phyloP scores from a whole-genome alignment of 2,113 vertebrate species.

The Thymallus thymallus region DNA sequence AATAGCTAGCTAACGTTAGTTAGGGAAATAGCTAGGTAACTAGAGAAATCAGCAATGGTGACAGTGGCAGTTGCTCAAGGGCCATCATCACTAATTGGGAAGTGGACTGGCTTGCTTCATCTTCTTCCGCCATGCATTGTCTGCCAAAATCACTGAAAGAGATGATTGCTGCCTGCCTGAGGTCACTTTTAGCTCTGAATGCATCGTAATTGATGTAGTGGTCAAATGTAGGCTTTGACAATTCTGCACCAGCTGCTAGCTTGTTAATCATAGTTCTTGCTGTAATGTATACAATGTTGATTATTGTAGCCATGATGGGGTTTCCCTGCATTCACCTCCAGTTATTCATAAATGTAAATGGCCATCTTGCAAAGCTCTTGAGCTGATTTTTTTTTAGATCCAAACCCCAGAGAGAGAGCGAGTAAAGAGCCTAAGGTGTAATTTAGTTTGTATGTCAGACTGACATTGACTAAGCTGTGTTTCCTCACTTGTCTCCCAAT shows the following conservation, averaged over 20 bases:
- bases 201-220: not conserved
- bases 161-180: too few species aligned
- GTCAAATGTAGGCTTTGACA: not conserved
- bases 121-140: constrained; percentile 5
- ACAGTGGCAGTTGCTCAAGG: constrained; percentile 9
- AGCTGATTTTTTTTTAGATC: too few species aligned
- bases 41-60: not conserved
- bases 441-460: too few species aligned
- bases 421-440: too few species aligned
- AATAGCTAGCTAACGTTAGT: too few species aligned
- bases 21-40: not conserved
- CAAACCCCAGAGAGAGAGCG: too few species aligned
- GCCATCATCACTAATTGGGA: constrained; percentile 7
- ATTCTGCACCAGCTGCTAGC: not conserved
- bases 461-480: not conserved
- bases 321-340: not conserved
- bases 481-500: not conserved
- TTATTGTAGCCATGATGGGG: not conserved
- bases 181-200: too few species aligned
- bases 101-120: not conserved
- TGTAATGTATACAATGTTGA: constrained; percentile 1
- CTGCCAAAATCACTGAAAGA: constrained; percentile 10
- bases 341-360: too few species aligned
- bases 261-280: not conserved
- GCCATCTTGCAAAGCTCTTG: too few species aligned